A percentile compares a stretch with the other conserved stretches of the same genome.
Conservation (phyloP, 2,797 vertebrate species). For the Cuniculus paca region DNA sequence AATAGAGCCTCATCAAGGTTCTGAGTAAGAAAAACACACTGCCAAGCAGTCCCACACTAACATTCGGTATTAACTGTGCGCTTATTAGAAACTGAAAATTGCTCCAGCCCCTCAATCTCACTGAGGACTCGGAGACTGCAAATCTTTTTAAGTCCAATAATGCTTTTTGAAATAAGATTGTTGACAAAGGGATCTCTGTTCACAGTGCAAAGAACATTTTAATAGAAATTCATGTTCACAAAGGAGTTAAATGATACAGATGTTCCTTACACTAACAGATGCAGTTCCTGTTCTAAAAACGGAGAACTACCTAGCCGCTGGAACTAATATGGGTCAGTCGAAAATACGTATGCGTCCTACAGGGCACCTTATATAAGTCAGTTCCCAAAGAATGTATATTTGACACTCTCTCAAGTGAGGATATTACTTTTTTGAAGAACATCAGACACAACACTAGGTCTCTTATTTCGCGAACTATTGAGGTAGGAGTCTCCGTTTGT, state of each 20-base stretch:
- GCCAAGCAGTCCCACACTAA: slow-evolving; percentile 52
- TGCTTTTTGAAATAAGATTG: slow-evolving; percentile 52
- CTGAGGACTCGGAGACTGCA: slow-evolving; percentile 38
- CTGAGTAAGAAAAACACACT: not conserved
- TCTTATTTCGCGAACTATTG: slow-evolving; percentile 78
- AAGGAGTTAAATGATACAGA: slow-evolving; percentile 68
- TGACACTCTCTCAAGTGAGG: slow-evolving; percentile 73
- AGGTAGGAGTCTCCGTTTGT: slow-evolving; percentile 83
- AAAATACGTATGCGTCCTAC: slow-evolving; percentile 63
- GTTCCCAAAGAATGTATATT: slow-evolving; percentile 60
- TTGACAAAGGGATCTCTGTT: slow-evolving; percentile 64
- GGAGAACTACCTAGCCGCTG: slow-evolving; percentile 47
- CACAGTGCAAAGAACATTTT: slow-evolving; percentile 61
- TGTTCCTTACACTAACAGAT: slow-evolving; percentile 65
- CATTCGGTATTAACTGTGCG: slow-evolving; percentile 62
- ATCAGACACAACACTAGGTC: slow-evolving; percentile 67
- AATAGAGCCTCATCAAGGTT: slow-evolving; percentile 56
- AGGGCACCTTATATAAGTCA: slow-evolving; percentile 61
- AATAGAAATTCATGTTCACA: slow-evolving; percentile 69
- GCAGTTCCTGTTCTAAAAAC: slow-evolving; percentile 66
- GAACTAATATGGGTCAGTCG: slow-evolving; percentile 63
- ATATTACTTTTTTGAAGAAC: slow-evolving; percentile 74
- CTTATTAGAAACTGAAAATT: slow-evolving; percentile 68
- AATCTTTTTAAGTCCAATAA: slow-evolving; percentile 47
- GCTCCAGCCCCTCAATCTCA: slow-evolving; percentile 15